Base-by-base conservation (phyloP, 1,140 invertebrate genomes). In the Danaus melanippus region DNA sequence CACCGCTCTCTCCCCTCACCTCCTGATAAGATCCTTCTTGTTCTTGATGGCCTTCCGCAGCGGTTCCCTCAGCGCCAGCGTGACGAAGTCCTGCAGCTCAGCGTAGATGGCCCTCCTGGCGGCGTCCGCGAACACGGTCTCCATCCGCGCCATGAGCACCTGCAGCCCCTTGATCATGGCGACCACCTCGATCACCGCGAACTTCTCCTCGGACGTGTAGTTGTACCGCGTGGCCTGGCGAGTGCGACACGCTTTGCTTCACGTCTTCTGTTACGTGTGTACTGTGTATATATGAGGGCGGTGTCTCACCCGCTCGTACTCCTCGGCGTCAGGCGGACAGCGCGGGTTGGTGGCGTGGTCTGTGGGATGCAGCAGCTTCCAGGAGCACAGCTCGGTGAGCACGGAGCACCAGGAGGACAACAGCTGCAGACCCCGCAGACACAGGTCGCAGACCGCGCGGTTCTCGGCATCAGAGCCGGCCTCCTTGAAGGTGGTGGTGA, bases 161-260 rank as follows among this genome's bases (percentile, higher is more conserved):
- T 99, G 98, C 8, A 99, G 89, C 2, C 98, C 97, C 89, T 99
- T 99, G 64, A 99, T 98, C 97, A 99, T 99, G 0, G 98, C 97
- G 67, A 99, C 98, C 11, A 99, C 95, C 89, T 99, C 97, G 65
- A 99, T 98, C 42, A 99, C 88, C 7, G 97, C 97, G 88, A 98
- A 98, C 83, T 99, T 99, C 88, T 99, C 98, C 74, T 98, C 96
- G 17, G 95, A 94, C 8, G 93, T 95, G 79, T 99, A 99, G 87
- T 99, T 99, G 87, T 99, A 99, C 12, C 97, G 90, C 0, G 98
- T 99, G 0, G 98, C 97, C 84, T 87, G 15, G 15, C 15, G 15
- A 15, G 15, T 15, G 61, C 0, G 54, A 60, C 10, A 53, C 43
- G 48, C 46, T 17, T 21, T 9, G 40, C 8, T 10, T 12, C n/a